Conservation (phyloP, 2,888 invertebrate species). For the Agonopterix alstromeriana region DNA sequence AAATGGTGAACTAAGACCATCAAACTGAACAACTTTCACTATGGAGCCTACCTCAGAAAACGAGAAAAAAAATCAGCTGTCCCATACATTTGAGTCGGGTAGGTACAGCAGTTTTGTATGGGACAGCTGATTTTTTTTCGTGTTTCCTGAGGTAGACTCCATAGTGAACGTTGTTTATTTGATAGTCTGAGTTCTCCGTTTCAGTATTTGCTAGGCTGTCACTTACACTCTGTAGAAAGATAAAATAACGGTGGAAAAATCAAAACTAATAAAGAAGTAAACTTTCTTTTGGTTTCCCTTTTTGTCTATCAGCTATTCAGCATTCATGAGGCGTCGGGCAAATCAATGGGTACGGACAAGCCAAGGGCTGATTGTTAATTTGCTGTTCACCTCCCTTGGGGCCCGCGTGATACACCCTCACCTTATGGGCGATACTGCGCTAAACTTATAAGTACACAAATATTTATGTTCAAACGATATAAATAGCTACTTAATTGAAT, state of each 20-base stretch:
- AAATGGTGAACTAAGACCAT: too few relatives aligned
- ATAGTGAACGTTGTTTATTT: too few relatives aligned
- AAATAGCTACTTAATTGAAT: slow-evolving; percentile 5
- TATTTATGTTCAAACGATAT: slow-evolving; percentile 14
- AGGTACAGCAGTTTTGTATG: too few relatives aligned
- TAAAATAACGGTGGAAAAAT: neutral
- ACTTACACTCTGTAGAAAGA: too few relatives aligned
- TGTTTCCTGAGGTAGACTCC: too few relatives aligned
- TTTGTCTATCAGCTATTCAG: slow-evolving; percentile 8
- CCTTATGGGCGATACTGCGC: slow-evolving; percentile 1
- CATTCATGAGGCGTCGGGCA: slow-evolving; percentile 17
- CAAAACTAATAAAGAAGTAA: slow-evolving; percentile 3
- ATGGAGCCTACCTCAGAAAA: too few relatives aligned
- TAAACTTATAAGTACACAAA: slow-evolving; percentile 13
- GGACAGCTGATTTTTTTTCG: too few relatives aligned
- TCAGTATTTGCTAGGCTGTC: too few relatives aligned
- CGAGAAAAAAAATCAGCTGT: too few relatives aligned
- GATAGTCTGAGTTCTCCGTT: too few relatives aligned
- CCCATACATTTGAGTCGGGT: too few relatives aligned
- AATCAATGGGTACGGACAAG: slow-evolving; percentile 27
- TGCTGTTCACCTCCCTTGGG: slow-evolving; percentile 11
- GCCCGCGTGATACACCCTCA: slow-evolving; percentile 3
- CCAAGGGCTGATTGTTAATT: slow-evolving; percentile 30
- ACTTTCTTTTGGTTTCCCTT: neutral
- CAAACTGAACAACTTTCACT: too few relatives aligned